These are phyloP conservation scores for Taxidea taxus DNA, from an alignment of 2,113 vertebrate species.

Conservation along the genomic window DNA sequence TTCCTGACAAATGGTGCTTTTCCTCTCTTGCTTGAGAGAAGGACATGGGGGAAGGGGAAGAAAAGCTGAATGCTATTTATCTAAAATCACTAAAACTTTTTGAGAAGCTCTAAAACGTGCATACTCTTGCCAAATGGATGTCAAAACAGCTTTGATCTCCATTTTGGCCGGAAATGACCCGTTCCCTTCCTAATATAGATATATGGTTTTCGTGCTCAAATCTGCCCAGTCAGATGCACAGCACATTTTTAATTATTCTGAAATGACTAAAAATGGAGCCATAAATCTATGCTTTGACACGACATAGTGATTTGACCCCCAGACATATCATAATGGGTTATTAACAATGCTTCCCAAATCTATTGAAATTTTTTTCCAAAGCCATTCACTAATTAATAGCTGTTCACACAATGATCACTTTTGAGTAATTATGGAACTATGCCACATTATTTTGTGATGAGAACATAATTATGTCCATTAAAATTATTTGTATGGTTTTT, in stretches of 20 bases:
- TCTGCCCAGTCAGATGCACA: conserved; percentile 71
- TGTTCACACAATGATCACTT: conserved; percentile 53
- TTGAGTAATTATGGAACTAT: conserved; percentile 65
- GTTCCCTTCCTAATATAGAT: conserved; percentile 72
- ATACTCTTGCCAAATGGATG: conserved; percentile 48
- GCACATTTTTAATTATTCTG: conserved; percentile 79
- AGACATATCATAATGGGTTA: conserved; percentile 68
- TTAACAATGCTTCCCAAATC: conserved; percentile 73
- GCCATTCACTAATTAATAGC: conserved; percentile 76
- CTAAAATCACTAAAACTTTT: conserved; percentile 13
- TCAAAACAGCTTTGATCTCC: conserved; percentile 43
- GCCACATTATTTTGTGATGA: conserved; percentile 63
- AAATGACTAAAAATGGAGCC: conserved; percentile 73
- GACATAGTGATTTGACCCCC: conserved; percentile 76
- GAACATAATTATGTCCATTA: conserved; percentile 67
- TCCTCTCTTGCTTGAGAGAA: not conserved
- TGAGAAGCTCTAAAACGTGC: conserved; percentile 37
- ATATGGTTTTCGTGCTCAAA: conserved; percentile 56
- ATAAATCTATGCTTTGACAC: conserved; percentile 77
- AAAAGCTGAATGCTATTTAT: not conserved
- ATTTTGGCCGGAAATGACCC: conserved; percentile 60
- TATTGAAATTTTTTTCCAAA: conserved; percentile 60
- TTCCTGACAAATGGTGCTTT: not conserved
- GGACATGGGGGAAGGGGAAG: not conserved
- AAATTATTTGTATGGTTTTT: conserved; percentile 74